phyloP scores from a whole-genome alignment of 1,140 invertebrate genomes.

The Trialeurodes vaporariorum region DNA sequence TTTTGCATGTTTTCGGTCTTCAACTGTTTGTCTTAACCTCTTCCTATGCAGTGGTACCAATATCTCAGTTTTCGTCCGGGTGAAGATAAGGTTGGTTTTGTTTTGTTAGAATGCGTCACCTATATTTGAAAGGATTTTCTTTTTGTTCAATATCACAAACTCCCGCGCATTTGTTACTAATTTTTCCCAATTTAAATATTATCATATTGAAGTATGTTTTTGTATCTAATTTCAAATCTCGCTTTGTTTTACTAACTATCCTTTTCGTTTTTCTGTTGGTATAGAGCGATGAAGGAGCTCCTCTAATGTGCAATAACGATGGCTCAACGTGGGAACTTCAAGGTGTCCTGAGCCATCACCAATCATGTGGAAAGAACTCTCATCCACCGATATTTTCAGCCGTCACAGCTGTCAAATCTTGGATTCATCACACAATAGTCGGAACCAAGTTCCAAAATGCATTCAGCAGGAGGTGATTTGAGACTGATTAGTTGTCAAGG shows the following conservation, averaged over 20 bases:
- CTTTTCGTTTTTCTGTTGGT: slow-evolving; percentile 26
- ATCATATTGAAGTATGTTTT: not conserved
- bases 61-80: too few relatives aligned
- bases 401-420: slow-evolving; percentile 27
- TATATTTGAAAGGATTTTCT: too few relatives aligned
- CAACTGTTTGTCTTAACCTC: too few relatives aligned
- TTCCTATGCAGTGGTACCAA: too few relatives aligned
- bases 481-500: too few relatives aligned
- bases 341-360: slow-evolving; percentile 45
- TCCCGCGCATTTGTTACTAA: too few relatives aligned
- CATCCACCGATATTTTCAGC: slow-evolving; percentile 45
- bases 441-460: not conserved
- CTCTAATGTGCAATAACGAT: slow-evolving; percentile 47
- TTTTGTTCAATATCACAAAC: too few relatives aligned
- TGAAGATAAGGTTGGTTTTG: too few relatives aligned
- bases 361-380: slow-evolving; percentile 41
- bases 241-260: not conserved
- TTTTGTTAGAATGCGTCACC: too few relatives aligned
- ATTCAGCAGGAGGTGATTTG: not conserved
- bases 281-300: slow-evolving; percentile 51
- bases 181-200: not conserved
- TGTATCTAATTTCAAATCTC: slow-evolving; percentile 9
- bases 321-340: slow-evolving; percentile 45
- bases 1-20: too few relatives aligned
- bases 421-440: slow-evolving; percentile 26